Evolutionary conservation across 1,140 invertebrate genomes (phyloP), one percentile per base, ranked within the genome.

Genomic region (Mya arenaria): DNA sequence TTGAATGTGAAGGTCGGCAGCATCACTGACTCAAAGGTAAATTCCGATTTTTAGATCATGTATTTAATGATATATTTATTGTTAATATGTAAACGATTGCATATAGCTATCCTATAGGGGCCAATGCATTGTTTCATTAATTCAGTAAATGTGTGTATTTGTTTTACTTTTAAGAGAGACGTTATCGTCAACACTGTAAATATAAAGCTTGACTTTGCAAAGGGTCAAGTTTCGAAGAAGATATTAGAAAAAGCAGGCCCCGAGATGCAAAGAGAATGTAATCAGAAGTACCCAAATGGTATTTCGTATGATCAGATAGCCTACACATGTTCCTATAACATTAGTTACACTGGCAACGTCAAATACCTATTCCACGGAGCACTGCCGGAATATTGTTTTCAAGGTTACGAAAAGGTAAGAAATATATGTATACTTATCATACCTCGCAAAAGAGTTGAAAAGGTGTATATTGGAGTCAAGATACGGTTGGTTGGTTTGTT

Each of bases 121-220:
- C n/a, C n/a, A n/a, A n/a, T n/a, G n/a, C n/a, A n/a, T n/a, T n/a
- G n/a, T n/a, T n/a, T n/a, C n/a, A n/a, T n/a, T n/a, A n/a, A n/a
- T n/a, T n/a, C n/a, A n/a, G n/a, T n/a, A n/a, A n/a, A n/a, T n/a
- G n/a, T n/a, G n/a, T n/a, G n/a, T n/a, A n/a, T 65, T 30, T 32
- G 23, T 63, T 63, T 63, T 4, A 30, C 6, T 34, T 80, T 56
- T 34, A n/a, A 81, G 78, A 58, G 36, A 15, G 78, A 71, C 34
- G 78, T 72, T n/a, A 60, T 81, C 23, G 68, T 81, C 19, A 81
- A 81, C 37, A 72, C 78, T 60, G 63, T 58, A 41, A 63, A 37
- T 19, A 10, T 25, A 25, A 5, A 1, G 25, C 44, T 72, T 44
- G 37, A 62, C 4, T 44, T 72, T 52, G n/a, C 37, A 36, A n/a